Base-by-base conservation (phyloP, 2,797 vertebrate genomes). In the Nothura maculosa region DNA sequence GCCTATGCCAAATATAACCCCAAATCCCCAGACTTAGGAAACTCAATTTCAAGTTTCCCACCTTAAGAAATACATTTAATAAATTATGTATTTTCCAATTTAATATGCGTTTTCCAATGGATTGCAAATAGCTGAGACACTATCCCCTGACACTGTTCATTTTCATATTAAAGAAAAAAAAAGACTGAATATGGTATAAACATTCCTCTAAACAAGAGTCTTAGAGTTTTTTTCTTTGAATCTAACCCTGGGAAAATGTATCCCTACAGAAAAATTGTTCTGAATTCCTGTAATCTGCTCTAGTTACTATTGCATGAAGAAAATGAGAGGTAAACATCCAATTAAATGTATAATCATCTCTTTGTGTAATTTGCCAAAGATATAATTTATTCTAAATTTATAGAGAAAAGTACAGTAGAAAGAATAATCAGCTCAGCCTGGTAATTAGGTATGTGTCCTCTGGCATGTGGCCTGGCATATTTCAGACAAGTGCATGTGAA, bases 301-400 rank as follows among this genome's bases (percentile, higher is more conserved):
- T 81, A 86, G 85, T 94, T 95, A 94, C 73, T 62, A 72, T 47
- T 96, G 64, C 70, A 95, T 19, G 72, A 93, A 95, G 83, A 93
- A 94, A 92, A 94, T 0, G 9, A 96, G 91, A 96, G 90, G 89
- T 92, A 96, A 96, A 94, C 95, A 96, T 96, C 88, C 94, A 95
- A 96, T 96, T 97, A 97, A 93, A 82, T 81, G 90, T 90, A 95
- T 92, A 97, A 96, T 96, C 94, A 97, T 94, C 62, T 88, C 73
- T 88, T 92, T 91, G 84, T 80, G 50, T 62, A 95, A 89, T 96
- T 96, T 96, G 74, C 77, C 91, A 94, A 96, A 97, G 96, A 97
- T 96, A 92, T 95, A 96, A 96, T 96, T 97, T 96, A 85, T 87
- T 96, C 61, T 96, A 97, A 97, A 96, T 97, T 96, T 97, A 94